Evolutionary conservation across 2,797 vertebrate species (phyloP).

Genomic region (Lepilemur septentrionalis): DNA sequence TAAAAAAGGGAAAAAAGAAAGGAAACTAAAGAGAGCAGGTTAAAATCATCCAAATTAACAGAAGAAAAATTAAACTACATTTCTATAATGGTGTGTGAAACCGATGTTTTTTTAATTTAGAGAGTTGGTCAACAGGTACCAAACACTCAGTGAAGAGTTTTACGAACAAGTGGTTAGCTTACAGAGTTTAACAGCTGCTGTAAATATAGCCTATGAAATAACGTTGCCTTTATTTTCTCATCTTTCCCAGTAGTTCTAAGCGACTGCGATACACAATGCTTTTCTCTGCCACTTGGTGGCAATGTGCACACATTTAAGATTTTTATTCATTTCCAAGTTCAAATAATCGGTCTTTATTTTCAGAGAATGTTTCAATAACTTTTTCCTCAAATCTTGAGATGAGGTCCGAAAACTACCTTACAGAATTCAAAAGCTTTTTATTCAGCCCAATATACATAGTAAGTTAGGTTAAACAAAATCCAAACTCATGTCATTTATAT

Average conservation of each 20-base stretch:
- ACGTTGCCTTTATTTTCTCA: background rate
- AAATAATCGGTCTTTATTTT: slow-evolving; percentile 56
- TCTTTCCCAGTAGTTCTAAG: background rate
- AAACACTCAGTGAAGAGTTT: background rate
- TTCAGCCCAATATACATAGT: background rate
- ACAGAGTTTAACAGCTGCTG: background rate
- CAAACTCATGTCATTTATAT: slow-evolving; percentile 24
- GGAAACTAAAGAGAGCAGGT: background rate
- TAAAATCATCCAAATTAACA: background rate
- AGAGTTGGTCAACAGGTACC: background rate
- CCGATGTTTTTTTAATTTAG: background rate
- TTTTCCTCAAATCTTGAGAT: slow-evolving; percentile 41
- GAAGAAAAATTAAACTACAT: slow-evolving; percentile 10
- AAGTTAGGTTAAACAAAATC: slow-evolving; percentile 32
- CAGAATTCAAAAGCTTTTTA: slow-evolving; percentile 36
- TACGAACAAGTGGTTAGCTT: background rate
- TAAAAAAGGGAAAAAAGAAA: background rate
- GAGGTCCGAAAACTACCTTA: slow-evolving; percentile 29
- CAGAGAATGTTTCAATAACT: slow-evolving; percentile 46
- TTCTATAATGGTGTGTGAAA: background rate
- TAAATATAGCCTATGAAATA: background rate
- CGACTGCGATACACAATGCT: background rate
- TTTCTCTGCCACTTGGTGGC: slow-evolving; percentile 71
- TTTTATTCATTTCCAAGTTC: slow-evolving; percentile 44
- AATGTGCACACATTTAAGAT: slow-evolving; percentile 48